Evolutionary conservation across 1,140 invertebrate genomes (phyloP).

Genomic region (Mylabris phalerata): DNA sequence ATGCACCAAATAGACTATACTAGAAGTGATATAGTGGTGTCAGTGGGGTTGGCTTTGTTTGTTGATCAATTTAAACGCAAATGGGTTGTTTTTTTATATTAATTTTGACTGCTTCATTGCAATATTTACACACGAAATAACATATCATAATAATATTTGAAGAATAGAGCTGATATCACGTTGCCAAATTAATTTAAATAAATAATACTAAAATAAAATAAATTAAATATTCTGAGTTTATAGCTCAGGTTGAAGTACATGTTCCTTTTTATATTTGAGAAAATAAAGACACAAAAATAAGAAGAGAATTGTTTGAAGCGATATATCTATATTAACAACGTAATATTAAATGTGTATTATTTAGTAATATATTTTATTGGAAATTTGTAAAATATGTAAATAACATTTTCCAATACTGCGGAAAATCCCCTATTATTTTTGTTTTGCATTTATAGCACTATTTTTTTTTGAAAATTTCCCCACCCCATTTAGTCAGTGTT

Average conservation of each 20-base stretch:
- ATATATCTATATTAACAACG: conserved; percentile 6
- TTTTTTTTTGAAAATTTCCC: conserved; percentile 10
- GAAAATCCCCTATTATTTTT: not conserved
- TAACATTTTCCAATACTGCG: conserved; percentile 2
- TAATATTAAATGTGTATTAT: conserved; percentile 21
- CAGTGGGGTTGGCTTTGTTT: no score
- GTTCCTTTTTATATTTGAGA: conserved; percentile 35
- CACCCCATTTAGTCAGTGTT: conserved; percentile 18
- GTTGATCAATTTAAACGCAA: no score
- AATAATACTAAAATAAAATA: no score
- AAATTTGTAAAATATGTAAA: conserved; percentile 28
- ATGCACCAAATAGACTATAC: no score
- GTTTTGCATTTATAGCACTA: conserved; percentile 8
- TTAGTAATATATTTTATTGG: conserved; percentile 32
- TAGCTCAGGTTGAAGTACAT: conserved; percentile 30
- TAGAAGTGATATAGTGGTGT: no score
- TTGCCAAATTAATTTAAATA: conserved; percentile 18
- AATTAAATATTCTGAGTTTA: conserved; percentile 11
- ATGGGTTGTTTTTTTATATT: no score
- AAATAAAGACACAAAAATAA: not conserved
- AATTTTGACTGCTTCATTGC: no score
- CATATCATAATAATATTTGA: no score
- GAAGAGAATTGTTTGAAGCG: not conserved
- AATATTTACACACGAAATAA: no score
- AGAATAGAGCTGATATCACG: conserved; percentile 23